Evolutionary conservation across 2,797 vertebrate species (phyloP).

Genomic region (Darevskia nairensis): DNA sequence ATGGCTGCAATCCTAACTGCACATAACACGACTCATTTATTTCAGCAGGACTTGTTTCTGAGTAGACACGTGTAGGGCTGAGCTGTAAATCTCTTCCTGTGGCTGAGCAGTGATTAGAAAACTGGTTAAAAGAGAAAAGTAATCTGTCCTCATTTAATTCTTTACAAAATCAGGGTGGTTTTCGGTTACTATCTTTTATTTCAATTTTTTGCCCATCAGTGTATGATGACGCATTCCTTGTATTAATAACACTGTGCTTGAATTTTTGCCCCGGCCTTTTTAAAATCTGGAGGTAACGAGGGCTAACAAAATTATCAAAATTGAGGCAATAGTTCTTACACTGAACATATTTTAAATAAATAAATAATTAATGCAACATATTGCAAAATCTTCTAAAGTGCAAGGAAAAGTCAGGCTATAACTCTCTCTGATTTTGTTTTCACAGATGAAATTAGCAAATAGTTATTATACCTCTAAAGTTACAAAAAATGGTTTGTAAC

Average conservation of each 20-base stretch:
- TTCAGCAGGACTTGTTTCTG: background rate
- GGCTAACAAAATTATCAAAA: background rate
- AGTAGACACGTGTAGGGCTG: background rate
- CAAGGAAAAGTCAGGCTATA: background rate
- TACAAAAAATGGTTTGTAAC: conserved; percentile 35
- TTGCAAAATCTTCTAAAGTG: background rate
- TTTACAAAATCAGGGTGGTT: background rate
- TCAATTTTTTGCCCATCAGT: background rate
- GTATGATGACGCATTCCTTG: background rate
- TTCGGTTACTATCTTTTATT: background rate
- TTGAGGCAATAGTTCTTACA: background rate
- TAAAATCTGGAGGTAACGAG: background rate
- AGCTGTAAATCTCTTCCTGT: background rate
- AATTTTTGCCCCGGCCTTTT: background rate
- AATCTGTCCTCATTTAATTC: background rate
- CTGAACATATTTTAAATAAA: background rate
- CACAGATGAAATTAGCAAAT: background rate
- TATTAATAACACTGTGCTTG: background rate
- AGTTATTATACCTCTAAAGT: conserved; percentile 27
- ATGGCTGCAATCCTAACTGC: background rate
- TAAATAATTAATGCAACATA: background rate
- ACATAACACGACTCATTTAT: background rate
- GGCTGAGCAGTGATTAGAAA: background rate
- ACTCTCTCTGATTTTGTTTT: background rate
- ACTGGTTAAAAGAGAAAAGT: background rate